Evolutionary conservation across 37 sponge, comb jelly and placozoan species (phyloP).

Genomic region (Tethya wilhelma): DNA sequence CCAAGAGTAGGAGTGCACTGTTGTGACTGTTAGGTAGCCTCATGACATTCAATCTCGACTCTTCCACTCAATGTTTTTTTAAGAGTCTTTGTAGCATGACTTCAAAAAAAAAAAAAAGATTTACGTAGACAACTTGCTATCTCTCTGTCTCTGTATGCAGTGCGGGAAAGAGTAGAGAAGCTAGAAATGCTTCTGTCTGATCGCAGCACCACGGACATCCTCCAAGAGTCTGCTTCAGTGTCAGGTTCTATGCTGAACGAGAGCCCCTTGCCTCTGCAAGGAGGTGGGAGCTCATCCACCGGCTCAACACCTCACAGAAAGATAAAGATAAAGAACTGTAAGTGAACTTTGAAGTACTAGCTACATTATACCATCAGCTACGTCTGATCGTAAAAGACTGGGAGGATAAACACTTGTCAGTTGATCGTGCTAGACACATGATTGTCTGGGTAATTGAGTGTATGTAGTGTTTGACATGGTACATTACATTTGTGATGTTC

Average conservation of each 20-base stretch:
- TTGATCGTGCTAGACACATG: not conserved
- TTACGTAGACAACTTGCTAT: too few species aligned
- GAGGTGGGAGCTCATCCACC: not conserved
- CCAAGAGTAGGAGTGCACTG: too few species aligned
- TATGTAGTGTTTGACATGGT: not conserved
- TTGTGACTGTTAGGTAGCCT: too few species aligned
- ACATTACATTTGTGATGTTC: not conserved
- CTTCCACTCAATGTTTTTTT: too few species aligned
- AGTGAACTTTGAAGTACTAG: not conserved
- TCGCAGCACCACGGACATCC: constrained; percentile 14
- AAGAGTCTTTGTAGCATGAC: too few species aligned
- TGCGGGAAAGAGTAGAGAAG: constrained; percentile 53
- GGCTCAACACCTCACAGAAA: not conserved
- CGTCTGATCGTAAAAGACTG: not conserved
- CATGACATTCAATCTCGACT: too few species aligned
- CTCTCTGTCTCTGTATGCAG: too few species aligned
- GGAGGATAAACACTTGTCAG: not conserved
- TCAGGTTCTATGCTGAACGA: not conserved
- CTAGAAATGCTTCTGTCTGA: constrained; percentile 33
- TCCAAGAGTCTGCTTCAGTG: not conserved
- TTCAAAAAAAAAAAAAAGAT: too few species aligned
- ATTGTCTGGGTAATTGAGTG: not conserved
- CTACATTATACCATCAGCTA: not conserved
- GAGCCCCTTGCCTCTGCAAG: not conserved
- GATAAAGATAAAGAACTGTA: constrained; percentile 51